Percentiles rank a stretch among this genome's conserved stretches.
Conservation (phyloP, 2,113 vertebrate species). For the Scopus umbretta region DNA sequence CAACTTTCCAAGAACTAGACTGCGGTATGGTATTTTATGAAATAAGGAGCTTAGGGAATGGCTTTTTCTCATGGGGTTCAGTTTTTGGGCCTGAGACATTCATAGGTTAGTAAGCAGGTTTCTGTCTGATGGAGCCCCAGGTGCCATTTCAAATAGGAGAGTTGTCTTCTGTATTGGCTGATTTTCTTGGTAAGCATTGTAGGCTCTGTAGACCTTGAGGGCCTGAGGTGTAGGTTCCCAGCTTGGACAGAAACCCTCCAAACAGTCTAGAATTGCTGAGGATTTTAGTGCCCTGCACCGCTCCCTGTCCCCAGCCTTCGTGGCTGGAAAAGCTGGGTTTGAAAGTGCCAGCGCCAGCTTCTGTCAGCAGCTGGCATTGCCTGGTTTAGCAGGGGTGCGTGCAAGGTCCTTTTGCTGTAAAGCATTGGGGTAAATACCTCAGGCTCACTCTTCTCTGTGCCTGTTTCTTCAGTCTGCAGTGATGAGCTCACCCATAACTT, state of each 20-base stretch:
- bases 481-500: slow-evolving; percentile 95
- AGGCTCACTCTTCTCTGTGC: not conserved
- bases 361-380: not conserved
- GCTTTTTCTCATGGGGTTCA: not conserved
- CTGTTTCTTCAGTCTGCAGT: slow-evolving; percentile 84
- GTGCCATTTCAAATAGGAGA: not conserved
- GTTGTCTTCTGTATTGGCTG: not conserved
- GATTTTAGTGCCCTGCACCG: not conserved
- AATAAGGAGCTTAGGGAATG: not conserved
- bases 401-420: not conserved
- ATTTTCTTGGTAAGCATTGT: not conserved
- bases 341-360: not conserved
- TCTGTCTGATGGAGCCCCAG: not conserved
- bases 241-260: not conserved
- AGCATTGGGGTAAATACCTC: not conserved
- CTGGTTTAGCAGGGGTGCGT: not conserved
- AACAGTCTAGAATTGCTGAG: not conserved
- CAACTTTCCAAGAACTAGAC: not conserved
- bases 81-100: not conserved
- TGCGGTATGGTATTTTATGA: not conserved
- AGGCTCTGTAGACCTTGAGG: not conserved
- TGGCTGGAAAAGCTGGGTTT: not conserved
- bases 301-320: not conserved
- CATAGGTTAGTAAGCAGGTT: not conserved
- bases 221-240: not conserved